Conservation (phyloP, 37 sponge, comb jelly and placozoan species). For the Mnemiopsis leidyi region DNA sequence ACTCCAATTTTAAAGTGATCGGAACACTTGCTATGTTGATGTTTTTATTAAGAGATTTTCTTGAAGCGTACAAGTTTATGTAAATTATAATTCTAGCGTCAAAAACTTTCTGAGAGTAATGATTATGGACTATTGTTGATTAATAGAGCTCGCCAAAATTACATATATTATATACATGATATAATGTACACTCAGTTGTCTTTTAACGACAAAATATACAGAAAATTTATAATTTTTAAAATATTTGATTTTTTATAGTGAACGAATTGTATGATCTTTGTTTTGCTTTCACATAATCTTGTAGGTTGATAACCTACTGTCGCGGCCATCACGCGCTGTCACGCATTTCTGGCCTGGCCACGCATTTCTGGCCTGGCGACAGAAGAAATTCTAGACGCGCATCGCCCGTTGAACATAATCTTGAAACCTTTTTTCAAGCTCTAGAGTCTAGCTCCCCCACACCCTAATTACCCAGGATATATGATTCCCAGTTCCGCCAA, state of each 20-base stretch:
- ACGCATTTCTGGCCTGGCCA: too few relatives aligned
- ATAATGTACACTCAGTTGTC: conserved; percentile 17
- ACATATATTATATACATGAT: not conserved
- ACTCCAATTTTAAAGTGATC: too few relatives aligned
- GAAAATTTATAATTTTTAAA: conserved; percentile 64
- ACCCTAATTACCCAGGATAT: too few relatives aligned
- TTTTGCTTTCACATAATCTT: too few relatives aligned
- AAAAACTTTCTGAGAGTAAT: not conserved
- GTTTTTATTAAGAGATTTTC: not conserved
- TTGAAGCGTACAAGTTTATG: not conserved
- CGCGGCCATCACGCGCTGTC: too few relatives aligned
- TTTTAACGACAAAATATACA: conserved; percentile 55
- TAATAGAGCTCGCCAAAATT: not conserved
- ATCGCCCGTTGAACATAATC: too few relatives aligned
- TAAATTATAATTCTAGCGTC: not conserved
- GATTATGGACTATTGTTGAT: not conserved
- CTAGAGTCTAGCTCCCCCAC: too few relatives aligned
- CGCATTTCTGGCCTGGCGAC: too few relatives aligned
- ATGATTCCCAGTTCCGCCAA: too few relatives aligned
- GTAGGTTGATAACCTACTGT: too few relatives aligned
- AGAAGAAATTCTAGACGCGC: too few relatives aligned
- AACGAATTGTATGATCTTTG: not conserved
- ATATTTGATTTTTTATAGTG: conserved; percentile 60
- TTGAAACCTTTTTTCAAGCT: too few relatives aligned
- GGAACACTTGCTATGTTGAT: not conserved